phyloP scores from a whole-genome alignment of 2,888 invertebrate species.

The Phytoseiulus persimilis region DNA sequence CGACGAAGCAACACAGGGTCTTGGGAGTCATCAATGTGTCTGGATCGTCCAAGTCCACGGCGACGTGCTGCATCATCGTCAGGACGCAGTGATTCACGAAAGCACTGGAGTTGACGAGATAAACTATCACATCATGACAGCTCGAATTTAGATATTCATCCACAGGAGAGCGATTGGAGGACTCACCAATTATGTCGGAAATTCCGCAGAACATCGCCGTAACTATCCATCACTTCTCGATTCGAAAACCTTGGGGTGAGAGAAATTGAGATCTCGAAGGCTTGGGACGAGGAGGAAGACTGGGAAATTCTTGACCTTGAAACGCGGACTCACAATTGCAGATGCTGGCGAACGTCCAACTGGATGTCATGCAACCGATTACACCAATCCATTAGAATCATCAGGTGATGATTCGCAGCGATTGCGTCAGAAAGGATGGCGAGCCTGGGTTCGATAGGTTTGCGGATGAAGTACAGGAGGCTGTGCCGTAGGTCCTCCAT shows the following conservation, averaged over 20 bases:
- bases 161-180: background rate
- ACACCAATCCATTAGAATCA: slow-evolving; percentile 30
- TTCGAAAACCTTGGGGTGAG: background rate
- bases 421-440: slow-evolving; percentile 21
- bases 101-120: background rate
- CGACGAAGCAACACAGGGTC: slow-evolving; percentile 18
- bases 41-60: slow-evolving; percentile 14
- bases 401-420: slow-evolving; percentile 16
- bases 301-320: too few species aligned
- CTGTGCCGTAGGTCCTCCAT: slow-evolving; percentile 24
- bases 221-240: slow-evolving; percentile 24
- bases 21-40: slow-evolving; percentile 7
- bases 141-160: too few species aligned
- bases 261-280: too few species aligned
- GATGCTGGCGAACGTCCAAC: slow-evolving; percentile 18
- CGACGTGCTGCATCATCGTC: slow-evolving; percentile 26
- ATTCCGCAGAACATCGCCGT: background rate
- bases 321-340: background rate
- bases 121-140: too few species aligned
- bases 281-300: too few species aligned
- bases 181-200: slow-evolving; percentile 28
- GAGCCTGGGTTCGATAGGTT: background rate
- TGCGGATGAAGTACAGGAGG: slow-evolving; percentile 23
- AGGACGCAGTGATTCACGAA: slow-evolving; percentile 33
- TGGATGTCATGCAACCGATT: background rate